Evolutionary conservation across 1,140 invertebrate genomes (phyloP), one percentile per base, ranked within the genome.

Genomic region (Carcinoscorpius rotundicauda): DNA sequence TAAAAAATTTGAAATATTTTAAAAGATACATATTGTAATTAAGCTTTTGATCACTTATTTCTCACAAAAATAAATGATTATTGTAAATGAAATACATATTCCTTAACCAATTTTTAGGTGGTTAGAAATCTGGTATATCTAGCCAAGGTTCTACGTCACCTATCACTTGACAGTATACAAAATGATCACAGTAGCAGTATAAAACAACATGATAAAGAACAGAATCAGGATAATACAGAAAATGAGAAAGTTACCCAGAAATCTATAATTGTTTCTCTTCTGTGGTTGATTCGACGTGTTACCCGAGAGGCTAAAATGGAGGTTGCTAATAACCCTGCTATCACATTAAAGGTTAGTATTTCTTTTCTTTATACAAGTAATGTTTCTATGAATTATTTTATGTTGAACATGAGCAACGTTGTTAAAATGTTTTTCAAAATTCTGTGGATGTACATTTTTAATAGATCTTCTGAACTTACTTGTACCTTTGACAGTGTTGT

Each of bases 101-200:
- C 50, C 10, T 10, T 60, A 49, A 5, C 48, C 4, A 10, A 11
- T 50, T 58, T 62, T 52, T 62, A 68, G 66, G 51, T 79, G 11
- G 79, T 86, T 4, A 88, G 88, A 73, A 87, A 89, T 75, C 76
- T 90, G 58, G 78, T 89, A 6, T 87, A 83, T 69, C 76, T 89
- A 29, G 82, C 83, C 0, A 82, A 82, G 73, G 80, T 87, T 58
- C 72, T 86, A 3, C 78, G 80, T 66, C 76, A 77, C 50, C 62
- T 85, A 29, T 29, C 29, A 29, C 9, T 10, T 5, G 8, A 57
- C 2, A 29, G 48, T 10, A 29, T 29, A 29, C 29, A 29, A 29
- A 29, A 29, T 29, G 29, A 29, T 29, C 29, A 29, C 29, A 29
- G 29, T 29, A 29, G 29, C 29, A 29, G 29, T 29, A 29, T 29